Base-by-base conservation (phyloP, 2,113 vertebrate genomes). In the Eclectus roratus region DNA sequence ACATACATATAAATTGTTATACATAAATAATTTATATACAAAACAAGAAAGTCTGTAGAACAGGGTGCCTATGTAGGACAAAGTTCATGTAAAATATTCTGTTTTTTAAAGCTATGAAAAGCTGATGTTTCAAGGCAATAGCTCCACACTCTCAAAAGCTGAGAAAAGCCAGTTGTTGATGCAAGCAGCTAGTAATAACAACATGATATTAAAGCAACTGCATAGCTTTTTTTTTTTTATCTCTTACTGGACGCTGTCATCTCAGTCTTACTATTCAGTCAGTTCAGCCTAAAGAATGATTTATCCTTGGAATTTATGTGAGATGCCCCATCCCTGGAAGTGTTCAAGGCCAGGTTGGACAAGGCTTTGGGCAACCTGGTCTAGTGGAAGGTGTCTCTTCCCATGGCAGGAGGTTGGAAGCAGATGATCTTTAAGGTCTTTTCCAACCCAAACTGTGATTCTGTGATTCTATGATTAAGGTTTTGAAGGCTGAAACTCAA, bases 11-110 rank as follows among this genome's bases (percentile, higher is more conserved):
- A 76, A 95, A 91, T 90, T 90, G 66, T 39, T 85, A 90, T 63
- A 90, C 56, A 78, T 88, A 88, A 89, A 91, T 85, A 88, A 89
- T 88, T 92, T 77, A 77, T 78, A 49, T 56, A 58, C 35, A 55
- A 83, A 91, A 85, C 69, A 90, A 33, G 64, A 90, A 80, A 65
- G 18, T 52, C 74, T 77, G 11, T 68, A 61, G 53, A 80, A 70
- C 27, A 73, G 27, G 60, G 12, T 16, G 49, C 20, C 39, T 65
- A 31, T 80, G 49, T 85, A 91, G 56, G 74, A 92, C 43, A 82
- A 33, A 90, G 49, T 72, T 93, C 27, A 65, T 50, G 44, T 17
- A 83, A 95, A 88, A 94, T 86, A 49, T 39, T 83, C 29, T 27
- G 29, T 2, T 29, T 91, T 73, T 56, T 44, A 65, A 76, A 90